Evolutionary conservation across 2,797 vertebrate genomes (phyloP).

Genomic region (Taenioides sp.): DNA sequence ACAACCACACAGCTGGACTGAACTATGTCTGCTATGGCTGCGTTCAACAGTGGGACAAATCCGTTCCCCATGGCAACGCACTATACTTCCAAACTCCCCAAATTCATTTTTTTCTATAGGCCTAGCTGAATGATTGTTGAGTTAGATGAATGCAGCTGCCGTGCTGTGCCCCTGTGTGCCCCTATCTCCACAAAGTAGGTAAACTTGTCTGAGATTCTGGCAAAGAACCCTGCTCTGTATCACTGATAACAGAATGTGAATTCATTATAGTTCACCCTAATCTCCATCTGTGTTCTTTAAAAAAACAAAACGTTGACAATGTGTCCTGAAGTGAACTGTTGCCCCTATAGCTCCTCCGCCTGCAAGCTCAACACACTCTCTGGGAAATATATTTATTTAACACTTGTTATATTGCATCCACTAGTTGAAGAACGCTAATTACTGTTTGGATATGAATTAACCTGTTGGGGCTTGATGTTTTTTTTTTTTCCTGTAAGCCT

Average conservation of each 20-base stretch:
- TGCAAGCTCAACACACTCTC: not conserved
- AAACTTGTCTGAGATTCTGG: constrained; percentile 28
- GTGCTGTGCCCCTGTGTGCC: constrained; percentile 32
- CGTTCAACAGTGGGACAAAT: constrained; percentile 37
- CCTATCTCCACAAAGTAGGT: constrained; percentile 21
- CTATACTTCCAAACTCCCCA: constrained; percentile 28
- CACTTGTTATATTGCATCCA: not conserved
- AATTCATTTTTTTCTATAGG: constrained; percentile 27
- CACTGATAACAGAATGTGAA: constrained; percentile 1
- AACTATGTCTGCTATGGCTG: constrained; percentile 45
- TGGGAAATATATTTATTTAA: not conserved
- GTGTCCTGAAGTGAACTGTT: not conserved
- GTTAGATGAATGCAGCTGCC: constrained; percentile 55
- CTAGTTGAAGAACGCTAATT: not conserved
- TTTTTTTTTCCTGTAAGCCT: not conserved
- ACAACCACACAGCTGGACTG: constrained; percentile 55
- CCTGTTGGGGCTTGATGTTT: not conserved
- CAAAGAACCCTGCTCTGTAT: constrained; percentile 16
- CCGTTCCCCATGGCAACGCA: constrained; percentile 61
- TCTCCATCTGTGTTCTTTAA: not conserved
- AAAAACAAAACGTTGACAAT: not conserved
- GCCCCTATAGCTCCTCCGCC: not conserved
- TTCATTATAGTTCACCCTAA: not conserved
- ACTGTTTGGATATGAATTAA: not conserved
- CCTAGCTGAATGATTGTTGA: constrained; percentile 22